These are phyloP conservation scores for Forficula auricularia DNA, from an alignment of 1,140 invertebrate genomes.

Conservation along the genomic window DNA sequence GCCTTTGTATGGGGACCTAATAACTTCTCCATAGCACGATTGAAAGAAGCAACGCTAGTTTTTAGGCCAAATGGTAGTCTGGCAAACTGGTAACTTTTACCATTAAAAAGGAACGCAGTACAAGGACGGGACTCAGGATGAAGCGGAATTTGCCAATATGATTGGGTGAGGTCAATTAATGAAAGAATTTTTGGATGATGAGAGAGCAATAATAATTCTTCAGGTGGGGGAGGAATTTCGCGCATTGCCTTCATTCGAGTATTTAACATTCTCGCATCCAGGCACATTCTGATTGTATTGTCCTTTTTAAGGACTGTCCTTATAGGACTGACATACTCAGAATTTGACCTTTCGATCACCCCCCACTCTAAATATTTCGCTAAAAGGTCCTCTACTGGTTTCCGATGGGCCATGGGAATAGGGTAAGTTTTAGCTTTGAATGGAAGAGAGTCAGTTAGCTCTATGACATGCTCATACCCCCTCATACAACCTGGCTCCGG, in stretches of 20 bases:
- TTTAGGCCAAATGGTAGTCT: conserved; percentile 17
- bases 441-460: neutral
- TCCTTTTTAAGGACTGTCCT: conserved; percentile 18
- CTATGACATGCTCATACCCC: conserved; percentile 3
- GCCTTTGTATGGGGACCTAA: neutral
- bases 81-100: conserved; percentile 18
- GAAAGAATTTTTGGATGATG: conserved; percentile 16
- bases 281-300: conserved; percentile 17
- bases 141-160: conserved; percentile 23
- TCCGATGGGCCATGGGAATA: conserved; percentile 10
- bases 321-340: conserved; percentile 21
- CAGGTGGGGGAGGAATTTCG: neutral
- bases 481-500: neutral
- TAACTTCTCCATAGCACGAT: neutral
- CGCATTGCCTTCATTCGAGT: conserved; percentile 16
- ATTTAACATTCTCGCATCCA: conserved; percentile 22
- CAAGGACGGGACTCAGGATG: conserved; percentile 16
- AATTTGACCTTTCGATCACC: conserved; percentile 16
- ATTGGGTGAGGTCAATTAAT: conserved; percentile 19
- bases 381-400: conserved; percentile 11
- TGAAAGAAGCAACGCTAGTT: conserved; percentile 13
- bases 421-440: conserved; percentile 13
- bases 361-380: conserved; percentile 12
- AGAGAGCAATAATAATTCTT: conserved; percentile 16
- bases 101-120: conserved; percentile 21